Evolutionary conservation across 2,113 vertebrate genomes (phyloP).

Genomic region (Microcebus tavaratra): DNA sequence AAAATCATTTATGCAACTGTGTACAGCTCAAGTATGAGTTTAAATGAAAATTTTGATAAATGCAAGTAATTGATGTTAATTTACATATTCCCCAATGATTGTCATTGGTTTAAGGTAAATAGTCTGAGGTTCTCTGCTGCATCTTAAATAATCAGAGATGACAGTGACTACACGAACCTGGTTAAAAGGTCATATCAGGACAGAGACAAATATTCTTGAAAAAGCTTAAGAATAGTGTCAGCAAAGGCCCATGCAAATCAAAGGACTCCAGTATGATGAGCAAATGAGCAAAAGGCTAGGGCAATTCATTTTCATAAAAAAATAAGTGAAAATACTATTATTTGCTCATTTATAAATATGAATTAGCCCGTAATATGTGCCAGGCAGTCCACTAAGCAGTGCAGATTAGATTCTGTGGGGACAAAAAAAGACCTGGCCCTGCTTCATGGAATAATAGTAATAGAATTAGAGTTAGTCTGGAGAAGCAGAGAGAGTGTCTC

Average conservation of each 20-base stretch:
- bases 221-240: background rate
- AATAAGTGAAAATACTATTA: background rate
- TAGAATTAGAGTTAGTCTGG: background rate
- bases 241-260: background rate
- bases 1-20: slow-evolving; percentile 71
- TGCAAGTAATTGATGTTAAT: slow-evolving; percentile 68
- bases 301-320: slow-evolving; percentile 15
- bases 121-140: slow-evolving; percentile 24
- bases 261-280: background rate
- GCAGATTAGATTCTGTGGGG: background rate
- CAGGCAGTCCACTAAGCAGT: background rate
- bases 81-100: slow-evolving; percentile 65
- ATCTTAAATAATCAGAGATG: slow-evolving; percentile 57
- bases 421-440: background rate
- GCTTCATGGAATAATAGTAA: background rate
- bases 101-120: slow-evolving; percentile 49
- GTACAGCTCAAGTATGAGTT: slow-evolving; percentile 54
- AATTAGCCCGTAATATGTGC: background rate
- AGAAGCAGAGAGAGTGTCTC: background rate
- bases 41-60: slow-evolving; percentile 74
- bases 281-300: background rate
- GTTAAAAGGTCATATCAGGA: slow-evolving; percentile 55
- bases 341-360: slow-evolving; percentile 27
- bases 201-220: background rate
- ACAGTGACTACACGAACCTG: background rate